Conservation (phyloP, 2,797 vertebrate genomes). For the Rhinichthys osculus region DNA sequence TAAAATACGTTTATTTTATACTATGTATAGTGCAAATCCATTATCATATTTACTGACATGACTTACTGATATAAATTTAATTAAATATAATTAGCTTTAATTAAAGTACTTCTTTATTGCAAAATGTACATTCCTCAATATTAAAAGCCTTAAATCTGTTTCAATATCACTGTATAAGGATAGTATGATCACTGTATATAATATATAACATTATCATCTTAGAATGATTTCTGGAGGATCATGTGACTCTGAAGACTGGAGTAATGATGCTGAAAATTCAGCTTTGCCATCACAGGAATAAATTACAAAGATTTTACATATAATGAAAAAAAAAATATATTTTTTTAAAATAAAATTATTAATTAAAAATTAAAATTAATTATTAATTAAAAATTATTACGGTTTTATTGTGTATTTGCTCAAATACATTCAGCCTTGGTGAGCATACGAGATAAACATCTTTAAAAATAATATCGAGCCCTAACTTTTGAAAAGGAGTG, state of each 20-base stretch:
- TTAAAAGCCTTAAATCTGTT: not conserved
- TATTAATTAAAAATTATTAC: not conserved
- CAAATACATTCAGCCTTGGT: not conserved
- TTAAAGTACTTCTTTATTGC: not conserved
- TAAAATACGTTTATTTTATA: not conserved
- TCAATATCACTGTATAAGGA: not conserved
- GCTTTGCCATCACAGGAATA: not conserved
- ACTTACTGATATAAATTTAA: not conserved
- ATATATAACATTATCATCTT: too few species aligned
- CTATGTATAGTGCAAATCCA: not conserved
- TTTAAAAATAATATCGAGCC: too few species aligned
- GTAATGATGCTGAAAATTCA: not conserved
- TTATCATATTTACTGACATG: not conserved
- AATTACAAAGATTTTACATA: rapidly evolving
- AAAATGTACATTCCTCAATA: not conserved
- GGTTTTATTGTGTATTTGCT: not conserved
- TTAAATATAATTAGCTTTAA: not conserved
- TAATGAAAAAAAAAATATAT: not conserved
- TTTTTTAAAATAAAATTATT: too few species aligned
- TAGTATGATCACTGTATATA: not conserved
- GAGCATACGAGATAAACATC: not conserved
- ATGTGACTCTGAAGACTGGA: not conserved
- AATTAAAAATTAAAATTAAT: too few species aligned
- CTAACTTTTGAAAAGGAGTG: too few species aligned
- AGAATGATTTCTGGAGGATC: not conserved